Percentiles rank a stretch among this genome's conserved stretches.
phyloP scores from a whole-genome alignment of 2,888 invertebrate species.

The Microchrysa polita region DNA sequence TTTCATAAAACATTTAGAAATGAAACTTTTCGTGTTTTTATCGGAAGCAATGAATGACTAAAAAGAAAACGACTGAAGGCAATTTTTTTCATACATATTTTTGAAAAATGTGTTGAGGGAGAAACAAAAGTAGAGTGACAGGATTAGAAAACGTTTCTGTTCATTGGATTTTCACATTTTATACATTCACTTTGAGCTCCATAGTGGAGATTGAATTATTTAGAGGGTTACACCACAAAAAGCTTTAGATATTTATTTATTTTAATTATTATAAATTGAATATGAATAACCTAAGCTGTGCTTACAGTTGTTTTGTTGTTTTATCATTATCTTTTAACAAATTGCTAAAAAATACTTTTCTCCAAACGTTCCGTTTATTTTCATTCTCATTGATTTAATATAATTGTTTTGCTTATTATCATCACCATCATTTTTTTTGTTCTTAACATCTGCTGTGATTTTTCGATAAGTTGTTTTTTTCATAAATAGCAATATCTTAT shows the following conservation, averaged over 20 bases:
- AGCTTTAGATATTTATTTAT: background rate
- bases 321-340: background rate
- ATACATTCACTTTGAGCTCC: background rate
- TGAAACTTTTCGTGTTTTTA: too few species aligned
- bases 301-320: background rate
- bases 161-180: background rate
- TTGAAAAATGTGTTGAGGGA: background rate
- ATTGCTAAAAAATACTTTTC: background rate
- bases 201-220: background rate
- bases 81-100: background rate
- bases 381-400: background rate
- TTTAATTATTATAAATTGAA: background rate
- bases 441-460: slow-evolving; percentile 12
- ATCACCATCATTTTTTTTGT: too few species aligned
- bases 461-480: slow-evolving; percentile 14
- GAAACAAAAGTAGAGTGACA: too few species aligned
- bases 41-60: too few species aligned
- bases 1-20: too few species aligned
- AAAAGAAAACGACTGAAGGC: too few species aligned
- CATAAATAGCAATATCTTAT: slow-evolving; percentile 14
- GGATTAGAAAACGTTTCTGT: too few species aligned
- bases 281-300: slow-evolving; percentile 2
- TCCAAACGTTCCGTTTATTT: background rate
- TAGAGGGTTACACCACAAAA: slow-evolving; percentile 2
- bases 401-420: slow-evolving; percentile 4